Conservation (phyloP, 1,140 invertebrate genomes). For the Drosophila equinoxialis region DNA sequence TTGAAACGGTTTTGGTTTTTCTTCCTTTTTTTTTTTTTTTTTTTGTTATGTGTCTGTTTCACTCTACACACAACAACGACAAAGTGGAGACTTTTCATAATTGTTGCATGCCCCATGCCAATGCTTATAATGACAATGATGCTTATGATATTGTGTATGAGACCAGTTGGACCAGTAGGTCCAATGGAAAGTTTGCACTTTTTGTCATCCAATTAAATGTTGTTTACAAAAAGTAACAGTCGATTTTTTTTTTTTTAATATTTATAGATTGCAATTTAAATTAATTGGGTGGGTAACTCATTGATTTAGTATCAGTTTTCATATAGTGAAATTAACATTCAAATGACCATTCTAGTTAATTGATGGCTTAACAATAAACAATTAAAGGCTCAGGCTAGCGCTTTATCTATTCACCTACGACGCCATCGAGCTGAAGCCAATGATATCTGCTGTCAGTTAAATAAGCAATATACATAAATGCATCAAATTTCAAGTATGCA, state of each 20-base stretch:
- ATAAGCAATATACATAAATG: no score
- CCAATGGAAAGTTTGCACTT: conserved; percentile 1
- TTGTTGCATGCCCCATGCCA: conserved; percentile 75
- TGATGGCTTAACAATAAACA: no score
- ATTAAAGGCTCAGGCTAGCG: no score
- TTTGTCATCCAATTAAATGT: background rate
- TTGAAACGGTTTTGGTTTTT: conserved; percentile 22
- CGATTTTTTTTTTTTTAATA: background rate
- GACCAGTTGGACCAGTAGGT: background rate
- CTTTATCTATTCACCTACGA: no score
- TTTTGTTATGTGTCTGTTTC: background rate
- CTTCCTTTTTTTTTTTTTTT: background rate
- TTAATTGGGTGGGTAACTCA: no score
- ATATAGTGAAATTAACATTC: no score
- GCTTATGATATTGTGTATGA: conserved; percentile 14
- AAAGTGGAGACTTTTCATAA: conserved; percentile 71
- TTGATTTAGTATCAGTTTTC: no score
- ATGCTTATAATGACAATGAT: conserved; percentile 38
- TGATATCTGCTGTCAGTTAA: no score
- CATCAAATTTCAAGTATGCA: background rate
- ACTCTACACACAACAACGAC: conserved; percentile 41
- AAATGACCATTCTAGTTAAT: no score
- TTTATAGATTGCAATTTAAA: background rate
- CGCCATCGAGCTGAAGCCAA: no score
- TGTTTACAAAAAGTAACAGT: background rate